Evolutionary conservation across 2,113 vertebrate genomes (phyloP), one percentile per base, ranked within the genome.

Genomic region (Hypanus sabinus): DNA sequence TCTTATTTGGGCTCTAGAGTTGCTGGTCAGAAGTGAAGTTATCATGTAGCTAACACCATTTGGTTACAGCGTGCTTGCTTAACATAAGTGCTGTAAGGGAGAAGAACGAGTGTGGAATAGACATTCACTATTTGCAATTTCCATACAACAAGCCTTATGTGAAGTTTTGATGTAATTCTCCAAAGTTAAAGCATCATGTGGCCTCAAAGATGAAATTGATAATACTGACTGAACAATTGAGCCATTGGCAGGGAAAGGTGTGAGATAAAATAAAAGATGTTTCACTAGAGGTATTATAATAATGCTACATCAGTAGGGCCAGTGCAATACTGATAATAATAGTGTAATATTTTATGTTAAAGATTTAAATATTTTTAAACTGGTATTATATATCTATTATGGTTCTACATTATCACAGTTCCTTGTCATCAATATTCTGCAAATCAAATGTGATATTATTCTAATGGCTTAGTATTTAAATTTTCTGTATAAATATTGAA

Each of bases 311-410:
- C 60, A 91, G 65, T 87, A 60, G 11, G 55, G 27, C 24, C 55
- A 68, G 87, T 65, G 33, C 27, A 91, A 70, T 68, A 33, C 12
- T 70, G 60, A 70, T 11, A 68, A 57, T 20, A n/a, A 90, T 65
- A 68, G 55, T 33, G 62, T 90, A 20, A 18, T 80, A 38, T 36
- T 16, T n/a, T 38, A 68, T 10, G 16, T 12, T 68, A 38, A 7
- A 85, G 62, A 62, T 68, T 30, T 27, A 88, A 88, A 88, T 30
- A 88, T 62, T 33, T 91, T 65, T 70, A 70, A 91, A 91, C 33
- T 38, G 62, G 20, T 91, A 36, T 91, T 68, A 91, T 91, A 70
- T 91, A 38, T 91, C 62, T 91, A 70, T 91, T 91, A 7, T 22
- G 9, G 62, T 70, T 36, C 62, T 33, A 91, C 62, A 36, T 91